Evolutionary conservation across 2,888 invertebrate species (phyloP).

Genomic region (Notodonta dromedarius): DNA sequence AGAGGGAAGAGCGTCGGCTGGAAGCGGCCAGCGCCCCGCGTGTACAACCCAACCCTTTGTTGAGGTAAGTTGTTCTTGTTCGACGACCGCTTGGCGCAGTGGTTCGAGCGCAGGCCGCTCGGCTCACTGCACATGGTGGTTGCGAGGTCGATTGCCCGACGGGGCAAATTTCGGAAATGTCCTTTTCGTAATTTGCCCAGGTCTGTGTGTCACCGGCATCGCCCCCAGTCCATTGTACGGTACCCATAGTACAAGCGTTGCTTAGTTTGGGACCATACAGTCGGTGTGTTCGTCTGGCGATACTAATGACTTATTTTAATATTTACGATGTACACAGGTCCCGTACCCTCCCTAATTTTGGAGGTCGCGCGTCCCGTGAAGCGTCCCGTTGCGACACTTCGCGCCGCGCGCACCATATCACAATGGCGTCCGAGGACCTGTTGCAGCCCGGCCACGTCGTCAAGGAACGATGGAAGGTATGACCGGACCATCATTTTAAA

Average conservation of each 20-base stretch:
- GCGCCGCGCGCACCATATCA: constrained; percentile 86
- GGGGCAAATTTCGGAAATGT: too few relatives aligned
- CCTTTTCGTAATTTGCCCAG: too few relatives aligned
- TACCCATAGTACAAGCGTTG: too few relatives aligned
- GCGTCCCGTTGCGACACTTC: constrained; percentile 77
- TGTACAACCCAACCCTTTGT: constrained; percentile 70
- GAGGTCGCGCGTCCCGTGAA: constrained; percentile 58
- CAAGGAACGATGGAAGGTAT: constrained; percentile 99
- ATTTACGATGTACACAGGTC: constrained; percentile 38
- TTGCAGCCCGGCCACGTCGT: constrained; percentile 98
- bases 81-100: too few relatives aligned
- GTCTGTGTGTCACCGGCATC: too few relatives aligned
- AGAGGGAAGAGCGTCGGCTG: constrained; percentile 73
- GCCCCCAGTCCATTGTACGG: too few relatives aligned
- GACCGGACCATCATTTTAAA: constrained; percentile 47
- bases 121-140: too few relatives aligned
- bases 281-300: too few relatives aligned
- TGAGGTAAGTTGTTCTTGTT: constrained; percentile 55
- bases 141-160: too few relatives aligned
- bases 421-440: constrained; percentile 96
- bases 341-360: constrained; percentile 81
- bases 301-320: too few relatives aligned
- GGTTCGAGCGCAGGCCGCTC: too few relatives aligned
- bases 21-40: constrained; percentile 65
- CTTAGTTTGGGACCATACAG: too few relatives aligned